These are phyloP conservation scores for Hetaerina americana DNA, from an alignment of 1,140 invertebrate species.

Conservation along the genomic window DNA sequence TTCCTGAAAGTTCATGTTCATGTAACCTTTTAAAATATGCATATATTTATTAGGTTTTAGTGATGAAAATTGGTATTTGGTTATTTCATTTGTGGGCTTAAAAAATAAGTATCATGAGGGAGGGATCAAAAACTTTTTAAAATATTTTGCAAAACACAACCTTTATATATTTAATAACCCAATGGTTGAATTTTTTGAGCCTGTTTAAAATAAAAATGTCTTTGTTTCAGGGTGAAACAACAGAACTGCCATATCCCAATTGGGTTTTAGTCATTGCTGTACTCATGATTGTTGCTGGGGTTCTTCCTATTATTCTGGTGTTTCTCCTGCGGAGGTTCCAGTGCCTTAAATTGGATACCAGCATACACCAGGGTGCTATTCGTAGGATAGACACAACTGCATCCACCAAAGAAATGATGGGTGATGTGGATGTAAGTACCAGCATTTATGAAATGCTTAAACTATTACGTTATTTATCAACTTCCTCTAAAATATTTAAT, in stretches of 20 bases:
- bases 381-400: constrained; percentile 77
- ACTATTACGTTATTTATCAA: too few relatives aligned
- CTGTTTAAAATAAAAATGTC: too few relatives aligned
- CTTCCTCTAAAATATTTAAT: too few relatives aligned
- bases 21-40: too few relatives aligned
- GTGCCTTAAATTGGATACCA: constrained; percentile 64
- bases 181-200: constrained; percentile 8
- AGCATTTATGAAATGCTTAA: background rate
- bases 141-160: too few relatives aligned
- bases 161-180: constrained; percentile 11
- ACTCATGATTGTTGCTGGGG: constrained; percentile 59
- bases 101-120: too few relatives aligned
- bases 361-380: constrained; percentile 78
- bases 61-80: too few relatives aligned
- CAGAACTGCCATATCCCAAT: constrained; percentile 58
- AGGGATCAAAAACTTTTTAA: too few relatives aligned
- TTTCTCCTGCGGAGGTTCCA: constrained; percentile 70
- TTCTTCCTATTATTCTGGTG: constrained; percentile 73
- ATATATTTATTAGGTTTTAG: too few relatives aligned
- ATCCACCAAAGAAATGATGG: constrained; percentile 86
- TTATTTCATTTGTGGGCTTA: too few relatives aligned
- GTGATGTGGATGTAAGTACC: constrained; percentile 69
- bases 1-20: too few relatives aligned
- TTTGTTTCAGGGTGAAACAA: constrained; percentile 46
- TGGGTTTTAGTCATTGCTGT: constrained; percentile 73